Evolutionary conservation across 1,140 invertebrate genomes (phyloP), one percentile per base, ranked within the genome.

Genomic region (Zophobas atratus): DNA sequence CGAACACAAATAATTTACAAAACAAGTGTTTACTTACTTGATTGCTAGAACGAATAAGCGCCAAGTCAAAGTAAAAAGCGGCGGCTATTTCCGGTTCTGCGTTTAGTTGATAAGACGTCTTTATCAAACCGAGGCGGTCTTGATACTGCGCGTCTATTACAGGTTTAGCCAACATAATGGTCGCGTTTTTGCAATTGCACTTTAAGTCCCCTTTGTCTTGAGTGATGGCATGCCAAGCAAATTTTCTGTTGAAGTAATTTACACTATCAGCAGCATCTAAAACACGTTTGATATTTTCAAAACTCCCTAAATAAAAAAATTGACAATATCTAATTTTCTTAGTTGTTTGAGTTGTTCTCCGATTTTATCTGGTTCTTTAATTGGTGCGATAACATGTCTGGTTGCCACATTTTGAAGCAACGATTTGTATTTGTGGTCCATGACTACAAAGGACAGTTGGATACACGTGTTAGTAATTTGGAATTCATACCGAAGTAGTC

Each of bases 361-460:
- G 63, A 91, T 90, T 77, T 87, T 88, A 49, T 87, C 86, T 79
- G 78, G 85, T 85, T 85, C 88, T 87, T 87, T 88, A 0, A 93
- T 90, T 20, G 90, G 89, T 0, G 93, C 91, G 34, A 96, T 96
- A 0, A 96, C 92, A 84, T 97, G 95, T 1, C 95, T 89, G 0
- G 95, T 96, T 20, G 95, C 94, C 36, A 97, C 92, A 86, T 97
- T 97, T 84, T 96, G 90, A 6, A 97, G 86, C 0, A 97, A 86
- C 3, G 95, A 95, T 86, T 96, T 96, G 87, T 96, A 97, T 86
- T 97, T 97, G 87, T 97, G 94, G 81, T 96, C 94, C 94, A 97
- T 96, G 0, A 95, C 92, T 94, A 86, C 33, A 85, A 83, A 70
- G 77, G 51, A 80, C 75, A 70, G 56, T 77, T 33, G 71, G 20